These are phyloP conservation scores for Stegodyphus mimosarum DNA, from an alignment of 1,140 invertebrate species.

Conservation along the genomic window DNA sequence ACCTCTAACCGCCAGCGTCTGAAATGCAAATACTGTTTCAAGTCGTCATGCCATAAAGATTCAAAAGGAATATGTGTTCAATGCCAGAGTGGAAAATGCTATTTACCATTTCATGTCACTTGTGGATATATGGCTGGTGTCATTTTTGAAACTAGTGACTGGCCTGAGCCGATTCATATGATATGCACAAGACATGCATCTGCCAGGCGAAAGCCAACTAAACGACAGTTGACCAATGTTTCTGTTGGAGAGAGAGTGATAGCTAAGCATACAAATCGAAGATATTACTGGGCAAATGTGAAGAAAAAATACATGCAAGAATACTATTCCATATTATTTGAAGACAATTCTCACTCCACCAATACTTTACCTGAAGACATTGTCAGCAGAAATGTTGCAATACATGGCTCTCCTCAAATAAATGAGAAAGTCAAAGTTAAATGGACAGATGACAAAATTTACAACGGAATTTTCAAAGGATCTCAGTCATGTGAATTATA, in stretches of 20 bases:
- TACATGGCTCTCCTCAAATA: slow-evolving; percentile 67
- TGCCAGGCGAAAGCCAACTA: slow-evolving; percentile 20
- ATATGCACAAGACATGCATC: slow-evolving; percentile 68
- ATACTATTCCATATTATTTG: slow-evolving; percentile 76
- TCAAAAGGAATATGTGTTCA: slow-evolving; percentile 67
- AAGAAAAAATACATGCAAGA: slow-evolving; percentile 69
- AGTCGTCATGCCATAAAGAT: slow-evolving; percentile 8
- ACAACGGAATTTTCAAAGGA: slow-evolving; percentile 74
- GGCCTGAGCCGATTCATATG: slow-evolving; percentile 70
- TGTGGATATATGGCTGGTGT: slow-evolving; percentile 71
- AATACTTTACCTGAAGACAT: slow-evolving; percentile 70
- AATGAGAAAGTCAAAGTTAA: slow-evolving; percentile 71
- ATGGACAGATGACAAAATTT: slow-evolving; percentile 75
- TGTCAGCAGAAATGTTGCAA: slow-evolving; percentile 66
- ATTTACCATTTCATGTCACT: slow-evolving; percentile 70
- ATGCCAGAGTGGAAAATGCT: slow-evolving; percentile 69
- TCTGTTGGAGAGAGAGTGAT: slow-evolving; percentile 70
- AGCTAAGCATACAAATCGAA: slow-evolving; percentile 74
- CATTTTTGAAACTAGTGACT: slow-evolving; percentile 68
- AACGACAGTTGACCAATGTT: slow-evolving; percentile 63
- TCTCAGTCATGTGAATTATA: slow-evolving; percentile 71
- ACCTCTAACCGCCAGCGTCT: slow-evolving; percentile 57
- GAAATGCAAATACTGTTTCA: slow-evolving; percentile 64
- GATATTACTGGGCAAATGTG: slow-evolving; percentile 75
- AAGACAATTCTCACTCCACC: slow-evolving; percentile 75